Base-by-base conservation (phyloP, 2,113 vertebrate genomes). In the Rhinichthys klamathensis region DNA sequence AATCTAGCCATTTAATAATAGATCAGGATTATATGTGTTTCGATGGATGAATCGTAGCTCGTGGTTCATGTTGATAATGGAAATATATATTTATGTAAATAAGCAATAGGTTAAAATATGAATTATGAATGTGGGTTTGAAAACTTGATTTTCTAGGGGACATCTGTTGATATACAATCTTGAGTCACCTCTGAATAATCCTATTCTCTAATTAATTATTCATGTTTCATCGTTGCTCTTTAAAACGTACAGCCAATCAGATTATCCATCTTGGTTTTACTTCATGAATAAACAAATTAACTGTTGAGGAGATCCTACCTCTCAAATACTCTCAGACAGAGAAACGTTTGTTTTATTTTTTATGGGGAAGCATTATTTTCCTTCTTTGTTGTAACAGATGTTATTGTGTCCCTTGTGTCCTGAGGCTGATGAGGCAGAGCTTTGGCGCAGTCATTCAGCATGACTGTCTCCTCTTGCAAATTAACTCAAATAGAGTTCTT, bases 361-460 rank as follows among this genome's bases (percentile, higher is more conserved):
- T 30, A 41, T 72, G 16, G 18, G 18, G 8, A 72, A 61, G 10
- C 58, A 70, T 23, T 23, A 41, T 85, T 27, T 30, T 78, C 54
- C 60, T 4, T 82, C 72, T 81, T 69, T 82, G 61, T 61, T 85
- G 46, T 35, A 69, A 77, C 83, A 82, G 83, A 85, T 78, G 74
- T 79, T 82, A 88, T 88, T 72, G 77, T 82, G 23, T 82, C 70
- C 30, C 58, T 10, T 75, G 69, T 67, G 85, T 58, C 30, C 7
- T 18, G 30, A 15, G 11, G 15, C 51, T 72, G 46, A 12, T 38
- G 25, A 54, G 58, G 63, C 41, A 35, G 3, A 46, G 46, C 23
- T 13, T 32, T 56, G 0, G 30, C 21, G 18, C 73, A 35, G 18
- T 84, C 27, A 67, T 16, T 67, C 27, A 41, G 21, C 32, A 5